A percentile compares a stretch with the other conserved stretches of the same genome.
These are phyloP conservation scores for Conus ventricosus DNA, from an alignment of 1,140 invertebrate species.

Conservation along the genomic window DNA sequence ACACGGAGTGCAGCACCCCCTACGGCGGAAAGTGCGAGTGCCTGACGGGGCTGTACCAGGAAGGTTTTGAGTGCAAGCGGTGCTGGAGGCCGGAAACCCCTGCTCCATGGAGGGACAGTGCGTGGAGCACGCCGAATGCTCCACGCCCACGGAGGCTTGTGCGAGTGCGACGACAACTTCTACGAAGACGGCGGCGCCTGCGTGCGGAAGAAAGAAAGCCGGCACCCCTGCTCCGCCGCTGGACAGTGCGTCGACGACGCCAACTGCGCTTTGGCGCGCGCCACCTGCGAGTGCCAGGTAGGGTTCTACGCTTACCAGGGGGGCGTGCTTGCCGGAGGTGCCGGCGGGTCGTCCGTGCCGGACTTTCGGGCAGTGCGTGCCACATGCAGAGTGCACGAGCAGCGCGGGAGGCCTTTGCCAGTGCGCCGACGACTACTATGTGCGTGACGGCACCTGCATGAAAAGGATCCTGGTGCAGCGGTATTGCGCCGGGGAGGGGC, in stretches of 20 bases:
- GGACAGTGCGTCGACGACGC: conserved; percentile 41
- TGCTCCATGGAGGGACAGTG: conserved; percentile 30
- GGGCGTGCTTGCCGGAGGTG: conserved; percentile 7
- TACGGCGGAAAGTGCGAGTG: conserved; percentile 20
- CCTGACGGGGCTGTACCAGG: conserved; percentile 7
- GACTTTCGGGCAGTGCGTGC: conserved; percentile 30
- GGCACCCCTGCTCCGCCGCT: conserved; percentile 27
- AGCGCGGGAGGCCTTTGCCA: conserved; percentile 31
- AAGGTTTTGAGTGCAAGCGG: conserved; percentile 31
- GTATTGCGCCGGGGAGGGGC: conserved; percentile 25
- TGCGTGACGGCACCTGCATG: conserved; percentile 31
- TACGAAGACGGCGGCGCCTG: conserved; percentile 30
- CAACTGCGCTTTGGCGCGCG: conserved; percentile 25
- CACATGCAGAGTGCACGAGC: conserved; percentile 38
- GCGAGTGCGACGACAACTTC: conserved; percentile 30
- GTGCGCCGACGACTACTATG: conserved; percentile 34
- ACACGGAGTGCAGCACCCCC: conserved; percentile 26
- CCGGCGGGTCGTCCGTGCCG: conserved; percentile 28
- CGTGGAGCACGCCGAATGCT: conserved; percentile 34
- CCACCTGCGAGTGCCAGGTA: conserved; percentile 30
- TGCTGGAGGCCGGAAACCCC: neutral
- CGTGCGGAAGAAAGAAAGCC: conserved; percentile 18
- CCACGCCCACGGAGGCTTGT: conserved; percentile 13
- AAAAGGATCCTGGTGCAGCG: conserved; percentile 28
- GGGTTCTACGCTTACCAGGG: conserved; percentile 32